Conservation (phyloP, 2,797 vertebrate species). For the Allobates femoralis region DNA sequence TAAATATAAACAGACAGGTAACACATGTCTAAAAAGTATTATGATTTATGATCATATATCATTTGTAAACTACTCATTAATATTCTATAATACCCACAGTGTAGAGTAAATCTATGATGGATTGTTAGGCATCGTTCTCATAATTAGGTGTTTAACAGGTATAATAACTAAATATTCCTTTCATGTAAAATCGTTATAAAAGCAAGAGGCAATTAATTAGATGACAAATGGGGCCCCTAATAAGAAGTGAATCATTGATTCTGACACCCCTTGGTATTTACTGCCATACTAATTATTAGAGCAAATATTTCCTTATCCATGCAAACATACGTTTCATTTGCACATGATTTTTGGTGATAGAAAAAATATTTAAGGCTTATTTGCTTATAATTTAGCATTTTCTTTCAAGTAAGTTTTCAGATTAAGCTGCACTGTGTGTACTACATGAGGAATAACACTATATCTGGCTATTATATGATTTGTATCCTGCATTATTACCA, state of each 20-base stretch:
- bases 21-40: no score
- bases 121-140: neutral
- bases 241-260: constrained; percentile 17
- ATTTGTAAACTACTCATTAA: neutral
- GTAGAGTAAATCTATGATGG: neutral
- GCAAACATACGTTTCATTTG: neutral
- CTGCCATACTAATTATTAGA: constrained; percentile 5
- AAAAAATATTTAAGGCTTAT: no score
- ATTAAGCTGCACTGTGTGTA: no score
- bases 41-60: no score
- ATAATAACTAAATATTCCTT: constrained; percentile 1
- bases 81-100: neutral
- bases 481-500: no score
- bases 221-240: constrained; percentile 24
- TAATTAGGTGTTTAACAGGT: neutral
- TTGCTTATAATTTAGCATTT: no score
- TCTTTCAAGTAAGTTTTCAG: no score
- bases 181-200: constrained; percentile 11
- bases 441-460: no score
- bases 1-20: no score
- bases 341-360: neutral
- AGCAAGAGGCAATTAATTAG: constrained; percentile 21
- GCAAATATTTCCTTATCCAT: constrained; percentile 4
- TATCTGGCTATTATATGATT: no score
- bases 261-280: neutral